Evolutionary conservation across 2,888 invertebrate species (phyloP), one percentile per base, ranked within the genome.

Genomic region (Hydraecia micacea): DNA sequence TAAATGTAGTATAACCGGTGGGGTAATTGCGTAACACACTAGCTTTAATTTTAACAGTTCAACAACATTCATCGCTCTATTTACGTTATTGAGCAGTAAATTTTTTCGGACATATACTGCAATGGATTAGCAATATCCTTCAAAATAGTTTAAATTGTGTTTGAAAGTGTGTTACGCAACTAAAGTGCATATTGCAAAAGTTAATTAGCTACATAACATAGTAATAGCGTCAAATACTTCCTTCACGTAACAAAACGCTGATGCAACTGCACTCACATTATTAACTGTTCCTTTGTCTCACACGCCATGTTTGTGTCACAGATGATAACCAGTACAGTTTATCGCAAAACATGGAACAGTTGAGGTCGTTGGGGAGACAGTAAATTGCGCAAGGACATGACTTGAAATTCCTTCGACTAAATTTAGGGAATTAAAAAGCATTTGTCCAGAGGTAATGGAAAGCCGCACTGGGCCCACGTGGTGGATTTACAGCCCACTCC

Each of bases 241-340:
- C 76, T 67, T 66, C 28, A 70, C 49, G 72, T 74, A 60, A 84
- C 73, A 70, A 55, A 77, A 71, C 13, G 36, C 66, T 86, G 79
- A 84, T 84, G 84, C 87, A 86, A 86, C 77, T 77, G 76, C 62
- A 77, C 78, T 80, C 65, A 63, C 75, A 32, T 62, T 71, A 42
- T 58, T 73, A 78, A 74, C 32, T 28, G 55, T 82, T 82, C 72
- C 73, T 79, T 86, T 84, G 80, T 83, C 68, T 78, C 5, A 32
- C 75, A 78, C 75, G 76, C 65, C 63, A 79, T 68, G 75, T 73
- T 49, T 46, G 32, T 39, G 80, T 63, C 52, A 67, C 58, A 79
- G n/a, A 52, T 25, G 55, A 77, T 66, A 39, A 15, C 11, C 73
- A 78, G 85, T 79, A 80, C 69, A 63, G n/a, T 39, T 84, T 76